phyloP scores from a whole-genome alignment of 1,140 invertebrate species.

The Drosophila tani region DNA sequence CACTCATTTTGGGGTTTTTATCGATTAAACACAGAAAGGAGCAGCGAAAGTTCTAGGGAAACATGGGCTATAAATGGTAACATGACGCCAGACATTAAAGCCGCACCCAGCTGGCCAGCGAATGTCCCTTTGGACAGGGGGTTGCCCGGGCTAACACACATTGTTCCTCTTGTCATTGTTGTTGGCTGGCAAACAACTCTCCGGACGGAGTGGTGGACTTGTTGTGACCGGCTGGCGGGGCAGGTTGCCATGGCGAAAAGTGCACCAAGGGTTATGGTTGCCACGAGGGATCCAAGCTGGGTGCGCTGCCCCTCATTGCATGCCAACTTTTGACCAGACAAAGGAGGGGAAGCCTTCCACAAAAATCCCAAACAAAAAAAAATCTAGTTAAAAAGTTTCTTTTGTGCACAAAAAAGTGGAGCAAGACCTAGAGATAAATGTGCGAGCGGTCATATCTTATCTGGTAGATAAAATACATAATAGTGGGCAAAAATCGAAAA shows the following conservation, averaged over 20 bases:
- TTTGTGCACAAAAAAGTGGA: conserved; percentile 43
- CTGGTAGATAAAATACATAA: conserved; percentile 61
- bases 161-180: conserved; percentile 37
- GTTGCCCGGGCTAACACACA: conserved; percentile 24
- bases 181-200: conserved; percentile 60
- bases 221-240: conserved; percentile 52
- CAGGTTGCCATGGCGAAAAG: conserved; percentile 62
- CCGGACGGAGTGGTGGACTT: conserved; percentile 46
- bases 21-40: conserved; percentile 69
- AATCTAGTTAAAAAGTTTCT: conserved; percentile 14
- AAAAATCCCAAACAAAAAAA: conserved; percentile 1
- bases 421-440: conserved; percentile 29
- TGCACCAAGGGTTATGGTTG: conserved; percentile 7
- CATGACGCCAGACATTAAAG: conserved; percentile 75
- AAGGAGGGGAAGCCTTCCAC: conserved; percentile 13
- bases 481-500: conserved; percentile 39
- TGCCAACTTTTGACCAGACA: conserved; percentile 36
- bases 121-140: conserved; percentile 59
- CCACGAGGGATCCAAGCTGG: conserved; percentile 9
- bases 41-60: conserved; percentile 70
- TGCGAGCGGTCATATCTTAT: conserved; percentile 53
- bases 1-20: conserved; percentile 40
- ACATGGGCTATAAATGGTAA: conserved; percentile 63
- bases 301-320: conserved; percentile 27
- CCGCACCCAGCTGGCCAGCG: conserved; percentile 60